A percentile compares a stretch with the other conserved stretches of the same genome.
Evolutionary conservation across 2,113 vertebrate genomes (phyloP).

Genomic region (Pollimyrus isidori): DNA sequence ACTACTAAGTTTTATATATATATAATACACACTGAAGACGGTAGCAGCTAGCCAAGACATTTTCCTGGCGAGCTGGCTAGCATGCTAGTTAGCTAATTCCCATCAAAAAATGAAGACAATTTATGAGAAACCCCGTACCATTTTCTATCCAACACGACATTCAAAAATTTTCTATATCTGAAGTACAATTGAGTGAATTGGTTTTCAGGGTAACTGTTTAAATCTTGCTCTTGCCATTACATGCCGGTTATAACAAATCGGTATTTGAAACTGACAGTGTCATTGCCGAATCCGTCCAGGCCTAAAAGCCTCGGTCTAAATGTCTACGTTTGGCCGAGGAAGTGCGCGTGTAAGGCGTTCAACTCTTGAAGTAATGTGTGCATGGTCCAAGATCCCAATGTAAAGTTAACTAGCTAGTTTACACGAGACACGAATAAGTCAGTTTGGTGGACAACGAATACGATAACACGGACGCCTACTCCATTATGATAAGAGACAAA

Average conservation of each 20-base stretch:
- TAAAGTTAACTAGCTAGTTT: neutral
- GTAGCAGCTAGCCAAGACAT: neutral
- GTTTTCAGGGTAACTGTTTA: neutral
- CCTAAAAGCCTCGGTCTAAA: constrained; percentile 10
- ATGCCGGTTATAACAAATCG: neutral
- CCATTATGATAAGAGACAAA: neutral
- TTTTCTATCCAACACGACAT: neutral
- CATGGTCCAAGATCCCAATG: neutral
- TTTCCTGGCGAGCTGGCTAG: neutral
- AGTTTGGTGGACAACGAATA: neutral
- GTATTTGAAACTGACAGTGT: neutral
- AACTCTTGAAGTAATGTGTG: neutral
- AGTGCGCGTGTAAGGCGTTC: neutral
- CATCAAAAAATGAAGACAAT: neutral
- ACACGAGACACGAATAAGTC: neutral
- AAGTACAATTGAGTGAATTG: neutral
- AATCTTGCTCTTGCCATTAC: neutral
- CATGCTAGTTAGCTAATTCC: neutral
- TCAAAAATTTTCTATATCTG: neutral
- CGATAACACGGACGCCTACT: neutral
- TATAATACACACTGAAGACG: neutral
- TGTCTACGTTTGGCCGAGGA: neutral
- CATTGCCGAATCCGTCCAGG: constrained; percentile 3
- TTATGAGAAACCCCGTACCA: neutral
- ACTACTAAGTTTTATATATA: neutral